phyloP scores from a whole-genome alignment of 2,113 vertebrate species.

The Verasper variegatus region DNA sequence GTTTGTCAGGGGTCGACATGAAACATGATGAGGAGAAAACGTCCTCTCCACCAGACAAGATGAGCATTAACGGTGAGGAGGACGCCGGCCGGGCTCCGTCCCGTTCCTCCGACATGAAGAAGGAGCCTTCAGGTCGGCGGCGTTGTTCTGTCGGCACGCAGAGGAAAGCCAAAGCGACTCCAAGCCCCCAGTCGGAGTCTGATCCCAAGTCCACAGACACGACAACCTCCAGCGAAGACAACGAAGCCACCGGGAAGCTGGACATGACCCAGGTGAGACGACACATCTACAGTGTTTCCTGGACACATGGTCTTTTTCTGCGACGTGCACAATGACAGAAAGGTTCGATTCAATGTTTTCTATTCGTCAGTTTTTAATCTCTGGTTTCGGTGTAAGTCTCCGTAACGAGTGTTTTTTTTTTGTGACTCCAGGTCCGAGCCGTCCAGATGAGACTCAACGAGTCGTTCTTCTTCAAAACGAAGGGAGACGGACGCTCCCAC shows the following conservation, averaged over 20 bases:
- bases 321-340: too few relatives aligned
- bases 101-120: neutral
- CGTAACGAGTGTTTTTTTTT: too few relatives aligned
- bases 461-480: slow-evolving; percentile 83
- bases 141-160: neutral
- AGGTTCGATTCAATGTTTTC: too few relatives aligned
- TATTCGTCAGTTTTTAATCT: too few relatives aligned
- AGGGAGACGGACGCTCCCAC: slow-evolving; percentile 69
- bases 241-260: slow-evolving; percentile 53
- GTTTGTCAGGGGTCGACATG: neutral
- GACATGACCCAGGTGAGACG: slow-evolving; percentile 68
- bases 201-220: slow-evolving; percentile 56
- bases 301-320: too few relatives aligned
- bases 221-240: slow-evolving; percentile 70
- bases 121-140: neutral
- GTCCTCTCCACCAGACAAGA: too few relatives aligned
- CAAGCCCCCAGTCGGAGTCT: slow-evolving; percentile 13
- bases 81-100: neutral
- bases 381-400: too few relatives aligned
- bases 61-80: neutral
- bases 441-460: slow-evolving; percentile 83
- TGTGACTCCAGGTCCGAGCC: slow-evolving; percentile 60
- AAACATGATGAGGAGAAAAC: neutral
- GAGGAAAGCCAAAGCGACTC: neutral
- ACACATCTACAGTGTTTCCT: too few relatives aligned